Percentiles rank a stretch among this genome's conserved stretches.
phyloP scores from a whole-genome alignment of 2,113 vertebrate genomes.

The Lycaon pictus region DNA sequence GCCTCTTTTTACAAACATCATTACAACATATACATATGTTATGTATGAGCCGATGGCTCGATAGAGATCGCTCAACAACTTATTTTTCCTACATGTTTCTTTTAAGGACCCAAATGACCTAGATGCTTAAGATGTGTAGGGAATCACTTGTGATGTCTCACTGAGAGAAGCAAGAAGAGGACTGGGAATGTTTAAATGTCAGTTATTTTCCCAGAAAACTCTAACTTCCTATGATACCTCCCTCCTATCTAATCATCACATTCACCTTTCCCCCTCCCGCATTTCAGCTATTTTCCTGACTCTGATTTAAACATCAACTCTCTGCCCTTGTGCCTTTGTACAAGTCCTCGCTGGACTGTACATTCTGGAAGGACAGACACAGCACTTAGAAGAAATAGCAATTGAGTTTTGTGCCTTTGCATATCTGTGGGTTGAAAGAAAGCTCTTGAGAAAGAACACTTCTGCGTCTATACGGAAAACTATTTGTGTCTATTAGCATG shows the following conservation, averaged over 20 bases:
- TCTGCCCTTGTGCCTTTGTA: neutral
- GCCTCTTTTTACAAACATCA: neutral
- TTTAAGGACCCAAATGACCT: neutral
- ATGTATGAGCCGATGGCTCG: neutral
- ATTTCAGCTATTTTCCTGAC: slow-evolving; percentile 5
- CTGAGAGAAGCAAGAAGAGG: neutral
- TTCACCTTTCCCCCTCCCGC: neutral
- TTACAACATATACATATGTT: neutral
- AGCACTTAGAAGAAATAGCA: neutral
- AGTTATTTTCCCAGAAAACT: slow-evolving; percentile 17
- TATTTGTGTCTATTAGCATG: slow-evolving; percentile 51
- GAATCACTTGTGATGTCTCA: neutral
- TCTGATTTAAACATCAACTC: neutral
- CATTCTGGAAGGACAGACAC: neutral
- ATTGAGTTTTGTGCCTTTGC: slow-evolving; percentile 26
- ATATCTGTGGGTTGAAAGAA: slow-evolving; percentile 2
- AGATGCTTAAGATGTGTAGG: neutral
- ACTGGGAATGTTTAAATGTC: neutral
- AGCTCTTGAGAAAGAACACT: neutral
- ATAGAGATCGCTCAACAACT: neutral
- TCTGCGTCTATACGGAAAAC: slow-evolving; percentile 35
- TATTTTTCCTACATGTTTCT: neutral
- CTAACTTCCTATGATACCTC: neutral
- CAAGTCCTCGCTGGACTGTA: neutral
- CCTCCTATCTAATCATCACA: neutral